Evolutionary conservation across 2,797 vertebrate species (phyloP).

Genomic region (Brachymystax lenok): DNA sequence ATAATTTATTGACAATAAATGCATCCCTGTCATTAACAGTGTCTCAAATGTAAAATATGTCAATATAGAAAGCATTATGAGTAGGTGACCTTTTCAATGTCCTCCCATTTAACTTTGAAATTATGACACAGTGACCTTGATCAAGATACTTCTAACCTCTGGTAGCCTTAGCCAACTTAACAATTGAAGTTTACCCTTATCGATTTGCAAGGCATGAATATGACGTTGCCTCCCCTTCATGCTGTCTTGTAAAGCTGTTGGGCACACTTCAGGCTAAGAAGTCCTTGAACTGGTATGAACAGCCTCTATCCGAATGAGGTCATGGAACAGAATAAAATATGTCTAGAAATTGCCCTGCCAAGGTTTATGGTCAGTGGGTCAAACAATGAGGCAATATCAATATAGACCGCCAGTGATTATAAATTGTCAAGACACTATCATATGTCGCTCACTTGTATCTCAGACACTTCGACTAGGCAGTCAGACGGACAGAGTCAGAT

Average conservation of each 20-base stretch:
- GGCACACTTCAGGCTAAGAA: neutral
- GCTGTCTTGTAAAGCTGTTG: neutral
- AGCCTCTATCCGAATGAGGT: neutral
- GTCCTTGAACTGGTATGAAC: neutral
- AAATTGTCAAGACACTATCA: conserved; percentile 18
- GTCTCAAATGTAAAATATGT: neutral
- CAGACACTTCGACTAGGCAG: neutral
- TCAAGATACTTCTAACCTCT: neutral
- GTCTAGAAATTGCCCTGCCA: conserved; percentile 6
- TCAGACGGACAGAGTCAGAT: neutral
- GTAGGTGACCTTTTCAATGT: neutral
- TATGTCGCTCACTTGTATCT: neutral
- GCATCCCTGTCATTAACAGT: neutral
- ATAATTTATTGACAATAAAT: neutral
- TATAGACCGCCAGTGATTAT: conserved; percentile 19
- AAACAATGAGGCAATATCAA: conserved; percentile 29
- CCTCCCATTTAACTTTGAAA: neutral
- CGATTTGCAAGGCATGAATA: neutral
- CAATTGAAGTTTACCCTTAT: neutral
- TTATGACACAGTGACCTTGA: neutral
- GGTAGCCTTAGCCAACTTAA: no score
- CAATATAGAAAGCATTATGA: neutral
- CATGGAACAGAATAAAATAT: neutral
- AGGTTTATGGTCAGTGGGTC: conserved; percentile 34
- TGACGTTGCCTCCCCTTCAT: neutral